phyloP scores from a whole-genome alignment of 2,888 invertebrate genomes.

The Agrilus mali region DNA sequence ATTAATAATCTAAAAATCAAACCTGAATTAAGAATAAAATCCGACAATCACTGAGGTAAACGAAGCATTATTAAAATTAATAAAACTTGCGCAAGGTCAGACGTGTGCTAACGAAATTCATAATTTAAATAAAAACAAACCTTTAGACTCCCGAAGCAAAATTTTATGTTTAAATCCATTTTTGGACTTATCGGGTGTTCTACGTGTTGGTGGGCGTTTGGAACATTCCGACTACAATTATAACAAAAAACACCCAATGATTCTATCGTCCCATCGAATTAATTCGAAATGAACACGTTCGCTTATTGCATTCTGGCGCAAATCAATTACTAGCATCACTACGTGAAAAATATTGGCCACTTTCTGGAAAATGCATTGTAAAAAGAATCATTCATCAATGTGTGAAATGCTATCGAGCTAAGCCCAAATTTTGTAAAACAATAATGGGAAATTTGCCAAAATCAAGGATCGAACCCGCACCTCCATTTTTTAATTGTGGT shows the following conservation, averaged over 20 bases:
- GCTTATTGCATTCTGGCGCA: no score
- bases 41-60: no score
- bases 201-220: conserved; percentile 11
- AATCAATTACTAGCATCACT: neutral
- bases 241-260: conserved; percentile 8
- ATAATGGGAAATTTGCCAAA: conserved; percentile 6
- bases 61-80: no score
- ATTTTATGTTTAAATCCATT: no score
- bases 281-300: no score
- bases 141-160: no score
- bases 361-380: neutral
- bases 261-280: no score
- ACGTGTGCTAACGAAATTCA: no score
- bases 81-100: no score
- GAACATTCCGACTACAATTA: conserved; percentile 3
- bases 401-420: neutral
- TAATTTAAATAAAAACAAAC: no score
- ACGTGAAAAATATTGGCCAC: conserved; percentile 4
- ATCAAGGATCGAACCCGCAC: neutral
- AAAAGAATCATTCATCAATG: neutral
- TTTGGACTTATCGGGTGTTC: conserved; percentile 5
- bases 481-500: conserved; percentile 6
- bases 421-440: neutral
- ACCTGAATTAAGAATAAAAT: no score
- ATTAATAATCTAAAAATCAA: no score